phyloP scores from a whole-genome alignment of 2,113 vertebrate species.

The Phyllostomus hastatus region DNA sequence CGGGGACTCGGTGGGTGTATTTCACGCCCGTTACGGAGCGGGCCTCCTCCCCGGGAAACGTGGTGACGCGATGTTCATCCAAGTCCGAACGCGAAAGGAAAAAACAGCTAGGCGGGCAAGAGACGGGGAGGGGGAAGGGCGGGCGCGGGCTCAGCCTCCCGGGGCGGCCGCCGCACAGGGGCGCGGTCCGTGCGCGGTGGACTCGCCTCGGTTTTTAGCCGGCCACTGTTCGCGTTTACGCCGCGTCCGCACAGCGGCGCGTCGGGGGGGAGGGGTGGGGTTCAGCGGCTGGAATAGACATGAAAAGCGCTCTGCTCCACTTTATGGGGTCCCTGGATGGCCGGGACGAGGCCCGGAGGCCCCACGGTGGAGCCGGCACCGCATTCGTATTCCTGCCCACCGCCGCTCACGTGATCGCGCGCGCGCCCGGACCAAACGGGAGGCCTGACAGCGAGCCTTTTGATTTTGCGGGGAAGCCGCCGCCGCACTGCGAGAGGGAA shows the following conservation, averaged over 20 bases:
- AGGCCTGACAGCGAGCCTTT: conserved; percentile 90
- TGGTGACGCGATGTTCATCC: conserved; percentile 72
- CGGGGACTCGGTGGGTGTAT: conserved; percentile 26
- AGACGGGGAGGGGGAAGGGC: not conserved
- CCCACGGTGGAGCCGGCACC: conserved; percentile 80
- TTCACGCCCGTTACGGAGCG: conserved; percentile 27
- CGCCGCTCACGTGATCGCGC: conserved; percentile 81
- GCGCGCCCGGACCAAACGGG: conserved; percentile 85
- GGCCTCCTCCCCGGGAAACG: conserved; percentile 10
- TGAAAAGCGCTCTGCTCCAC: conserved; percentile 87
- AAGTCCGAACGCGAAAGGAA: conserved; percentile 50
- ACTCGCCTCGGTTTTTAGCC: conserved; percentile 79
- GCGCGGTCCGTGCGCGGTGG: conserved; percentile 70
- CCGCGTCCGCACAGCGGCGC: conserved; percentile 80
- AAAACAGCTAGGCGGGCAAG: not conserved
- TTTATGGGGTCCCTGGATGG: conserved; percentile 87
- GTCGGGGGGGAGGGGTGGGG: too few species aligned
- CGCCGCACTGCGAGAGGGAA: conserved; percentile 87
- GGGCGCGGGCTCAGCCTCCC: not conserved
- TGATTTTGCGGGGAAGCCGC: conserved; percentile 89
- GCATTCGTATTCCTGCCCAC: conserved; percentile 85
- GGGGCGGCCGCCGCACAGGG: conserved; percentile 52
- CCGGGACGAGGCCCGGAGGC: conserved; percentile 84
- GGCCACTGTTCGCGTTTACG: conserved; percentile 86
- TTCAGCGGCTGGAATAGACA: conserved; percentile 86